phyloP scores from a whole-genome alignment of 1,140 invertebrate species.

The Archegozetes longisetosus region DNA sequence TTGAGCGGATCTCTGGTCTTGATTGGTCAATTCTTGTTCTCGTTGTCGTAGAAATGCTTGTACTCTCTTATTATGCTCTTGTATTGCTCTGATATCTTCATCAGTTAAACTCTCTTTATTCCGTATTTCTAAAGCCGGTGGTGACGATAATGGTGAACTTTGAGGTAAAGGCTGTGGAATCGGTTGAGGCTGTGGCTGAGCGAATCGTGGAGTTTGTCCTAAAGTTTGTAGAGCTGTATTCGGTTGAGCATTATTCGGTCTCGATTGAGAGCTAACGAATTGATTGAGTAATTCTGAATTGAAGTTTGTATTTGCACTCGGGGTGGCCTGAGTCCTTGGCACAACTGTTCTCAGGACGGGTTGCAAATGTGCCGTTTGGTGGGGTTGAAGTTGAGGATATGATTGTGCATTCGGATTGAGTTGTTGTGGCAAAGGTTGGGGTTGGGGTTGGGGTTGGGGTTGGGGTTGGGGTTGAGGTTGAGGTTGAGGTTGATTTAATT shows the following conservation, averaged over 20 bases:
- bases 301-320: not conserved
- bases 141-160: not conserved
- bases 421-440: not conserved
- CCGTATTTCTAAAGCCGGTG: not conserved
- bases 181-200: not conserved
- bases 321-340: not conserved
- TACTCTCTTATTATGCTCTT: conserved; percentile 14
- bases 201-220: not conserved
- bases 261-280: not conserved
- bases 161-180: not conserved
- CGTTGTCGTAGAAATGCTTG: conserved; percentile 10
- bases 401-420: not conserved
- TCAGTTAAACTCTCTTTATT: conserved; percentile 15
- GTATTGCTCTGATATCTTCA: conserved; percentile 13
- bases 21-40: conserved; percentile 5
- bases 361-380: not conserved
- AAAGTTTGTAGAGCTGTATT: not conserved
- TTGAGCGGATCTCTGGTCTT: not conserved
- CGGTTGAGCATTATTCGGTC: not conserved
- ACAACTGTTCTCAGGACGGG: not conserved
- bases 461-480: not conserved
- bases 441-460: not conserved
- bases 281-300: not conserved
- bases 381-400: not conserved
- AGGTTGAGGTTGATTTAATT: not conserved